Percentiles rank a stretch among this genome's conserved stretches.
Evolutionary conservation across 2,888 invertebrate species (phyloP).

Genomic region (Eueremaeus valkanovi): DNA sequence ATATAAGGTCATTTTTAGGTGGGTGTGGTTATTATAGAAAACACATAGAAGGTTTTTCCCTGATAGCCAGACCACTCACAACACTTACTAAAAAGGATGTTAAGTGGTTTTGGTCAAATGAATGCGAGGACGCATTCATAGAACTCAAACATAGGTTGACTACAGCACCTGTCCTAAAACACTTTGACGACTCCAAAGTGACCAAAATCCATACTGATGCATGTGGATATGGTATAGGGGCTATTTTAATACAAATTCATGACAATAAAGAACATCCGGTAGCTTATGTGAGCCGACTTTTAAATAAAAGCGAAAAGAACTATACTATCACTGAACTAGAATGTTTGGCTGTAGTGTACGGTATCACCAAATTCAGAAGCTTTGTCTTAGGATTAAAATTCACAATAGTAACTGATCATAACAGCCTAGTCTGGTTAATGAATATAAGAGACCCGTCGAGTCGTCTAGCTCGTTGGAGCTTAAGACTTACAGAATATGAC

Average conservation of each 20-base stretch:
- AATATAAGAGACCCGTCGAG: slow-evolving; percentile 53
- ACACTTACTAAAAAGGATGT: slow-evolving; percentile 22
- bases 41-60: slow-evolving; percentile 35
- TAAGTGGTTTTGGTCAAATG: neutral
- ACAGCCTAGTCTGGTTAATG: slow-evolving; percentile 55
- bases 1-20: slow-evolving; percentile 19
- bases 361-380: slow-evolving; percentile 52
- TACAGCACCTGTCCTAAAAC: slow-evolving; percentile 25
- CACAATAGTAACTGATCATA: slow-evolving; percentile 54
- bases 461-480: slow-evolving; percentile 54
- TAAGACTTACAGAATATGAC: slow-evolving; percentile 52
- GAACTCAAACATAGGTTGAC: neutral
- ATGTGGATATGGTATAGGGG: neutral
- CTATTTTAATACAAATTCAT: neutral
- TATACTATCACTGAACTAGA: slow-evolving; percentile 54
- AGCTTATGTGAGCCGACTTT: slow-evolving; percentile 47
- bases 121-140: neutral
- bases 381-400: slow-evolving; percentile 53
- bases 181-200: slow-evolving; percentile 45
- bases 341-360: slow-evolving; percentile 51
- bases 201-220: slow-evolving; percentile 43
- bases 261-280: slow-evolving; percentile 44
- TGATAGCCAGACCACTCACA: slow-evolving; percentile 35
- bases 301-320: slow-evolving; percentile 52
- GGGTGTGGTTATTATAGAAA: slow-evolving; percentile 26